Base-by-base conservation (phyloP, 2,888 invertebrate genomes). In the Aethes cnicana region DNA sequence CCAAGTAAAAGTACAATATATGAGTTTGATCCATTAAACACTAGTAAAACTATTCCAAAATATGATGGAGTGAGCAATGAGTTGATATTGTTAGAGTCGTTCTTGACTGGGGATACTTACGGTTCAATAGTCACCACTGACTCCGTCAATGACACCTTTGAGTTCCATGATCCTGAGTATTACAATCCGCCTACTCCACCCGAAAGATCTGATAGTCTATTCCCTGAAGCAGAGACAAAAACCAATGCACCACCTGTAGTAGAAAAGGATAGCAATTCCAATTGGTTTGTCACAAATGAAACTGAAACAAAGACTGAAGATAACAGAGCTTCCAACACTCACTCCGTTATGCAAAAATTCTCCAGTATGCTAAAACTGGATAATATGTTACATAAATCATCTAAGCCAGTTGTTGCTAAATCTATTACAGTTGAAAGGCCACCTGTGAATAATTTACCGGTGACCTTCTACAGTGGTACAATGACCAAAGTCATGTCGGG, bases 11-110 rank as follows among this genome's bases (percentile, higher is more conserved):
- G 94, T 68, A 90, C 94, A n/a, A 92, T 95, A 39, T 89, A 92
- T 71, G 94, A 94, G 75, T 95, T 95, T 81, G 95, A 95, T 81
- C 95, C 94, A 1, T 75, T 92, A 16, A 81, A 81, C 43, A 61
- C 68, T 2, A 68, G 66, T 41, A 61, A 57, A 16, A 56, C 68
- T 5, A 48, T 72, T 11, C 58, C 68, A 25, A 80, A 69, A 47
- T 86, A 77, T 68, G 78, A 80, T 5, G 88, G 87, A 14, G 59
- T 92, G 55, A 93, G 92, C 55, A 93, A 93, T 73, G 92, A 93
- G 67, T 68, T 93, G 30, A 76, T 92, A 60, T 69, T 94, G 14
- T 69, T 95, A 16, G 94, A 95, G 70, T 92, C 93, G 41, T 88
- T 94, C 43, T 77, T 95, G 6, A 92, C 93, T 54, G 92, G 92